Evolutionary conservation across 2,797 vertebrate species (phyloP).

Genomic region (Lycodopsis pacificus): DNA sequence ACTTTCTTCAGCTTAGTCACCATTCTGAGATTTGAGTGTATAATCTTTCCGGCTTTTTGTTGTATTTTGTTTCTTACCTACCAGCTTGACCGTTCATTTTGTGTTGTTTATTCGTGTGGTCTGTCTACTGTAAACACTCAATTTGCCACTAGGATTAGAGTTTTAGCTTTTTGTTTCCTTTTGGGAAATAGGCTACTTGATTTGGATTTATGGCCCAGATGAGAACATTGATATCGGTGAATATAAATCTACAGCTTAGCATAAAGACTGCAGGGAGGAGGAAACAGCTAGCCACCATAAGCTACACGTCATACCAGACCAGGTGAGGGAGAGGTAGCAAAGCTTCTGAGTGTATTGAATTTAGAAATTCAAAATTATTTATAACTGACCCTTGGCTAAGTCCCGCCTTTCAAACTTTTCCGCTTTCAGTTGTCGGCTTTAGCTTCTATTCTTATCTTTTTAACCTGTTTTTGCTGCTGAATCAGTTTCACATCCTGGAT

Average conservation of each 20-base stretch:
- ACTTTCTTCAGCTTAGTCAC: background rate
- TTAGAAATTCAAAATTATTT: background rate
- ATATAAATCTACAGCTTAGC: background rate
- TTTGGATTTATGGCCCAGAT: background rate
- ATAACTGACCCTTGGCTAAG: background rate
- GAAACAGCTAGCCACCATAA: background rate
- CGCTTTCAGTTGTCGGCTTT: background rate
- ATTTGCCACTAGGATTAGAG: background rate
- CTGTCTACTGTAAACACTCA: background rate
- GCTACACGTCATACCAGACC: background rate
- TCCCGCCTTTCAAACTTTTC: background rate
- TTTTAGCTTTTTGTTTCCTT: background rate
- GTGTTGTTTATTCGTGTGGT: background rate
- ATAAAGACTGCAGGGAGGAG: background rate
- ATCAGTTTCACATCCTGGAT: too few species aligned
- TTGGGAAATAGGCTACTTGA: background rate
- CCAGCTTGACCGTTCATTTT: background rate
- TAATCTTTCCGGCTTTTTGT: background rate
- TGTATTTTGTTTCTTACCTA: background rate
- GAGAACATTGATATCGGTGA: background rate
- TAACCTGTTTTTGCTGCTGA: background rate
- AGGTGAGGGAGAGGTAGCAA: background rate
- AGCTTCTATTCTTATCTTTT: background rate
- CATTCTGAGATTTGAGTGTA: background rate
- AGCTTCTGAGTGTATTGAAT: background rate